Evolutionary conservation across 1,140 invertebrate species (phyloP), one percentile per base, ranked within the genome.

Genomic region (Caenorhabditis elegans): DNA sequence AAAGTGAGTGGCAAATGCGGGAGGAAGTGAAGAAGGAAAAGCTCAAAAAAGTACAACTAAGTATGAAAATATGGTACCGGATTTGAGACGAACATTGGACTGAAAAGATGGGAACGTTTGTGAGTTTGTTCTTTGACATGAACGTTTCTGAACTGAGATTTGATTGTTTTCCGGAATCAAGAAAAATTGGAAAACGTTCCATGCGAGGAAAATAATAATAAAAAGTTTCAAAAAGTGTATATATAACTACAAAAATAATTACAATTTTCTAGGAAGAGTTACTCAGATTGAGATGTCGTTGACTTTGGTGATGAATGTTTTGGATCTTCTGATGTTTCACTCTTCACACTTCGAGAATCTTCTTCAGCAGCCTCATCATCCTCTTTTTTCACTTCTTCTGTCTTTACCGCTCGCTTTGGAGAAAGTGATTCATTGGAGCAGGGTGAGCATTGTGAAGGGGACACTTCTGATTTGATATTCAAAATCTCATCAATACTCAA

Each of bases 401-500:
- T 39, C 19, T 34, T 22, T 13, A n/a, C 2, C 2, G 3, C 43
- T 22, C 43, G 60, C 28, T 39, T 70, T 39, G 60, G 60, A 39
- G 60, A 70, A 3, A 70, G n/a, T 13, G 60, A 70, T 24, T 70
- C 60, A 70, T 70, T 70, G 4, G 60, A 70, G n/a, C 60, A 70
- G 1, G 60, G 60, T 34, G 60, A 70, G n/a, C 60, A 70, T 43
- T 70, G 60, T 17, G 60, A 70, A 3, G 60, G 60, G 11, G 60
- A 70, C 1, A 70, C 60, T 39, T 46, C 46, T 15, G 83, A 39
- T 43, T 85, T 85, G 28, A 77, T 51, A 43, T 79, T 82, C 31
- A 85, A 34, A 19, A 85, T 82, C 65, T 85, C 80, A 48, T 85
- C 84, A 34, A 43, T 55, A 24, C 47, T 49, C 15, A 53, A 19